These are phyloP conservation scores for Aptenodytes patagonicus DNA, from an alignment of 2,113 vertebrate species.

Conservation along the genomic window DNA sequence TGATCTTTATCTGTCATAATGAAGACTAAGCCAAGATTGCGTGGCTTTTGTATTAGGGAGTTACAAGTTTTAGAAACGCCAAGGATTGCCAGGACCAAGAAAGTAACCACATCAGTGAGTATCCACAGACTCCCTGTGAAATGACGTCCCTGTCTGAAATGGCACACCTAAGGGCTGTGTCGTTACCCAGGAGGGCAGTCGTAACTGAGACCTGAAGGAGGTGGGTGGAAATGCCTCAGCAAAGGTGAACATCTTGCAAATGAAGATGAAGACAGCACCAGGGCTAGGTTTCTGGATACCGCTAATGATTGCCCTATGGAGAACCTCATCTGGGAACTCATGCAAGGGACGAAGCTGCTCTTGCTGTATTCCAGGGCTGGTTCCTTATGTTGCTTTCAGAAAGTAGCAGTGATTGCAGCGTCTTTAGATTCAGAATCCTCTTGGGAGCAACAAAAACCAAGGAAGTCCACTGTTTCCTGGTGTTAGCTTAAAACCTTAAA, in stretches of 20 bases:
- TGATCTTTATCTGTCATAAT: background rate
- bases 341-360: background rate
- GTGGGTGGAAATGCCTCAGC: background rate
- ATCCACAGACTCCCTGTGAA: background rate
- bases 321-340: background rate
- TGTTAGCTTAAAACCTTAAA: background rate
- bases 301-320: background rate
- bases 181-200: background rate
- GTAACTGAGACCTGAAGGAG: background rate
- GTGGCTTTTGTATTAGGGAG: background rate
- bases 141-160: background rate
- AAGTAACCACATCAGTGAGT: background rate
- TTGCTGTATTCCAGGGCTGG: background rate
- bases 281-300: background rate
- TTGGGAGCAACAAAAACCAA: background rate
- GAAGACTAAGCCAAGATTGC: background rate
- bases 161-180: background rate
- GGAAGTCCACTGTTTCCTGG: background rate
- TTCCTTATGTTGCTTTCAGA: background rate
- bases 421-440: background rate
- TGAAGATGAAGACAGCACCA: background rate
- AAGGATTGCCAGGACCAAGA: background rate
- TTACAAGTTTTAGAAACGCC: background rate
- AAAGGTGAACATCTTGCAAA: background rate
- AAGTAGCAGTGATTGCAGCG: background rate